phyloP scores from a whole-genome alignment of 2,888 invertebrate genomes.

The Cenopis cana region DNA sequence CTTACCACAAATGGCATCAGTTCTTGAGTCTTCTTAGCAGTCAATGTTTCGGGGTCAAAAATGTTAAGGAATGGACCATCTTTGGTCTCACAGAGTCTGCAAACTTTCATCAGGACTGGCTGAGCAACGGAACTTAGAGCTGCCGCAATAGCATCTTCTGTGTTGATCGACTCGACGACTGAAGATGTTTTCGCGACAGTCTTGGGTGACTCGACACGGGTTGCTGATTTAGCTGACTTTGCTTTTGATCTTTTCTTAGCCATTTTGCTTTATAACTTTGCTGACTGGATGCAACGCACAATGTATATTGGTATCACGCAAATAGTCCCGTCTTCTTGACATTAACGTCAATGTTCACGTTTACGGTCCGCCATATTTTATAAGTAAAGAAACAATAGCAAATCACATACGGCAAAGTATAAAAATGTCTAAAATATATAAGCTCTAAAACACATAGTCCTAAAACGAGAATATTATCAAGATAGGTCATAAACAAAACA shows the following conservation, averaged over 20 bases:
- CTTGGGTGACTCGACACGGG: slow-evolving; percentile 22
- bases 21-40: slow-evolving; percentile 76
- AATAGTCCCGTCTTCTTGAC: not conserved
- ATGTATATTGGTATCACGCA: slow-evolving; percentile 17
- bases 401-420: not conserved
- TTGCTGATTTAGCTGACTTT: slow-evolving; percentile 52
- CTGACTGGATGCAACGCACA: slow-evolving; percentile 13
- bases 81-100: slow-evolving; percentile 77
- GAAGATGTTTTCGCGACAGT: slow-evolving; percentile 45
- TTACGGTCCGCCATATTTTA: not conserved
- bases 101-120: slow-evolving; percentile 68
- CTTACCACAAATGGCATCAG: slow-evolving; percentile 79
- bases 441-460: slow-evolving; percentile 17
- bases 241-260: slow-evolving; percentile 67
- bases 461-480: slow-evolving; percentile 4
- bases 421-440: not conserved
- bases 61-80: slow-evolving; percentile 81
- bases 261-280: slow-evolving; percentile 57
- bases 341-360: slow-evolving; percentile 9
- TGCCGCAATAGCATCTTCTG: slow-evolving; percentile 60
- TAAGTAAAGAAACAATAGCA: not conserved
- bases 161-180: slow-evolving; percentile 48
- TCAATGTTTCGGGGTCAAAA: slow-evolving; percentile 73
- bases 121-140: slow-evolving; percentile 57
- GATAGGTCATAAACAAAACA: slow-evolving; percentile 37